Evolutionary conservation across 1,140 invertebrate species (phyloP).

Genomic region (Drosophila tani): DNA sequence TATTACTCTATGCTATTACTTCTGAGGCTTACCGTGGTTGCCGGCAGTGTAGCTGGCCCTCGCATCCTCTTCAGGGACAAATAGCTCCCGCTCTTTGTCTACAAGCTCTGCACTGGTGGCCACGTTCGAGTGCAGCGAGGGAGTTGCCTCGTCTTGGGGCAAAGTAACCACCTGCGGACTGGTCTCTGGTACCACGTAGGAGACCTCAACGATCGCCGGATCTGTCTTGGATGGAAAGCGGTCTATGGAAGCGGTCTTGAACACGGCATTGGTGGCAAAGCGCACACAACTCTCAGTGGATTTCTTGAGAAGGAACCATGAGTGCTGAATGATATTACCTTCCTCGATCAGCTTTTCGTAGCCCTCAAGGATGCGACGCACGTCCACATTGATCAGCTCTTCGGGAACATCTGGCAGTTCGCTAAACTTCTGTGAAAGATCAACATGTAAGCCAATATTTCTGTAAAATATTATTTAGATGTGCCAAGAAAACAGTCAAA

Average conservation of each 20-base stretch:
- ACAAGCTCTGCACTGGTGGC: neutral
- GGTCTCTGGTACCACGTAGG: neutral
- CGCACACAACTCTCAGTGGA: slow-evolving; percentile 57
- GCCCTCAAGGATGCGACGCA: slow-evolving; percentile 52
- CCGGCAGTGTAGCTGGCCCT: neutral
- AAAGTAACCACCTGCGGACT: neutral
- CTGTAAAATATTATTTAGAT: neutral
- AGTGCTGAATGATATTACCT: slow-evolving; percentile 52
- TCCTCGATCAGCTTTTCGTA: slow-evolving; percentile 66
- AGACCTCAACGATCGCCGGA: neutral
- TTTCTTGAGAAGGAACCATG: slow-evolving; percentile 59
- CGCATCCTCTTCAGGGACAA: neutral
- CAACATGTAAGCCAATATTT: neutral
- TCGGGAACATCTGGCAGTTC: slow-evolving; percentile 55
- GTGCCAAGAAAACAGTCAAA: no score
- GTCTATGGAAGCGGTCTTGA: slow-evolving; percentile 12
- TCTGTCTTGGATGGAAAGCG: neutral
- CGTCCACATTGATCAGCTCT: slow-evolving; percentile 63
- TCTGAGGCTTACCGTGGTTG: slow-evolving; percentile 13
- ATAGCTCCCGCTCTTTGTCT: neutral
- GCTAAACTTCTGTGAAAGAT: slow-evolving; percentile 30
- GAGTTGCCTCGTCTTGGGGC: neutral
- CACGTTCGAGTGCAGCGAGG: neutral
- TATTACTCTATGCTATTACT: slow-evolving; percentile 4
- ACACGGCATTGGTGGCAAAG: slow-evolving; percentile 9